phyloP scores from a whole-genome alignment of 2,113 vertebrate species.

The Tragelaphus strepsiceros region DNA sequence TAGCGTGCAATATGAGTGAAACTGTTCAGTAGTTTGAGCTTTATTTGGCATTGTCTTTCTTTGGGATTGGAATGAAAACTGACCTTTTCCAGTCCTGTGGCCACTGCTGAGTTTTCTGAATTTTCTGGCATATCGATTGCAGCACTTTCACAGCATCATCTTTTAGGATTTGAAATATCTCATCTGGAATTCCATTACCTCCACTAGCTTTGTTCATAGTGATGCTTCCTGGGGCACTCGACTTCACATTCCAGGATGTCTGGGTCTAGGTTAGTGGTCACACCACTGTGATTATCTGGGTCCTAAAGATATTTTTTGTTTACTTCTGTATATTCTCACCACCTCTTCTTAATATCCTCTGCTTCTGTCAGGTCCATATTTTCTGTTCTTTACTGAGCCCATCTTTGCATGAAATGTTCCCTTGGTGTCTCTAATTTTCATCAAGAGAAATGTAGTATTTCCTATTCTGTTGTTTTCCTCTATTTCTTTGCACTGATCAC shows the following conservation, averaged over 20 bases:
- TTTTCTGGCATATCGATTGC: not conserved
- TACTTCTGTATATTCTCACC: not conserved
- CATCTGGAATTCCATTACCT: not conserved
- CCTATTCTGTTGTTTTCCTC: not conserved
- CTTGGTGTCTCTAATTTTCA: not conserved
- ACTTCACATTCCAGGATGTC: not conserved
- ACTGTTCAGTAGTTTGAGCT: not conserved
- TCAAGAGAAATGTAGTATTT: not conserved
- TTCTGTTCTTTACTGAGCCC: not conserved
- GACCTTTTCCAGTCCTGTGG: not conserved
- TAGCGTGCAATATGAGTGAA: not conserved
- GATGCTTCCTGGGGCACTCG: not conserved
- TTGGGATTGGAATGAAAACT: not conserved
- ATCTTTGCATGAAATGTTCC: not conserved
- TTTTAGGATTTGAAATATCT: not conserved
- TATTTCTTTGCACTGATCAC: not conserved
- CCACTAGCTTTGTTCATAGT: not conserved
- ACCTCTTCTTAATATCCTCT: not conserved
- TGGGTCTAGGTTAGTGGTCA: not conserved
- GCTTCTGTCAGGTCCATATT: not conserved
- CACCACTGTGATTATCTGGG: not conserved
- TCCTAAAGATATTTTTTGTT: not conserved
- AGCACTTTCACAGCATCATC: not conserved
- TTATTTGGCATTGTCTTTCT: not conserved
- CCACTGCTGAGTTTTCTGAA: not conserved